These are phyloP conservation scores for Eumeta japonica DNA, from an alignment of 1,140 invertebrate genomes.

Conservation along the genomic window DNA sequence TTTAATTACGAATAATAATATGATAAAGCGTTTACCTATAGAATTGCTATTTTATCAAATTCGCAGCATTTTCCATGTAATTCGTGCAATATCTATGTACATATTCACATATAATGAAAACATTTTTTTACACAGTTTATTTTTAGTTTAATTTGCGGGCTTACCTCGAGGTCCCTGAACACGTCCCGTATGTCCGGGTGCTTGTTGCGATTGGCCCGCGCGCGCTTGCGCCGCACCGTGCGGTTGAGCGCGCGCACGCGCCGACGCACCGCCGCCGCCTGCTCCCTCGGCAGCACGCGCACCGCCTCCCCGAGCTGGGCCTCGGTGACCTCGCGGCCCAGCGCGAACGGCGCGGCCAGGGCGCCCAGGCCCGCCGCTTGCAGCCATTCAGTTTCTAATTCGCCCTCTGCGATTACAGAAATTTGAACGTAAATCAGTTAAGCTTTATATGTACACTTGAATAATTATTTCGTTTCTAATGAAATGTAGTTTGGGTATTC, in stretches of 20 bases:
- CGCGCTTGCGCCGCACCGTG: constrained; percentile 69
- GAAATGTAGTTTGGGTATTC: too few relatives aligned
- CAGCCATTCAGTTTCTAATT: constrained; percentile 54
- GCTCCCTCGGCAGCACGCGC: constrained; percentile 56
- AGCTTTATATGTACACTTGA: too few relatives aligned
- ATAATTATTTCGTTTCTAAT: too few relatives aligned
- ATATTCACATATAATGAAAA: too few relatives aligned
- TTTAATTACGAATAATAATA: too few relatives aligned
- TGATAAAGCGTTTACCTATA: too few relatives aligned
- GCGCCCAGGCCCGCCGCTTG: constrained; percentile 48
- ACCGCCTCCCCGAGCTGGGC: constrained; percentile 52
- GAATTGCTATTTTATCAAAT: too few relatives aligned
- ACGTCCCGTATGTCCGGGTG: constrained; percentile 77
- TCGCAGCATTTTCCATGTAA: too few relatives aligned
- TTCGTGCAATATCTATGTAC: too few relatives aligned
- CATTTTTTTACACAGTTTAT: too few relatives aligned
- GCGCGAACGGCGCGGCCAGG: constrained; percentile 49
- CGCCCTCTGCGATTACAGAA: constrained; percentile 47
- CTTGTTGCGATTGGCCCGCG: constrained; percentile 52
- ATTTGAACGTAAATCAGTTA: too few relatives aligned
- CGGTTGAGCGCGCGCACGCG: constrained; percentile 77
- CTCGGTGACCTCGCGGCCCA: constrained; percentile 50
- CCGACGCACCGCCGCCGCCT: constrained; percentile 75
- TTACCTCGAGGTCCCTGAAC: constrained; percentile 73
- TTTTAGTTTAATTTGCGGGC: too few relatives aligned